Percentiles rank a stretch among this genome's conserved stretches.
These are phyloP conservation scores for Drosophila jambulina DNA, from an alignment of 1,140 invertebrate species.

Conservation along the genomic window DNA sequence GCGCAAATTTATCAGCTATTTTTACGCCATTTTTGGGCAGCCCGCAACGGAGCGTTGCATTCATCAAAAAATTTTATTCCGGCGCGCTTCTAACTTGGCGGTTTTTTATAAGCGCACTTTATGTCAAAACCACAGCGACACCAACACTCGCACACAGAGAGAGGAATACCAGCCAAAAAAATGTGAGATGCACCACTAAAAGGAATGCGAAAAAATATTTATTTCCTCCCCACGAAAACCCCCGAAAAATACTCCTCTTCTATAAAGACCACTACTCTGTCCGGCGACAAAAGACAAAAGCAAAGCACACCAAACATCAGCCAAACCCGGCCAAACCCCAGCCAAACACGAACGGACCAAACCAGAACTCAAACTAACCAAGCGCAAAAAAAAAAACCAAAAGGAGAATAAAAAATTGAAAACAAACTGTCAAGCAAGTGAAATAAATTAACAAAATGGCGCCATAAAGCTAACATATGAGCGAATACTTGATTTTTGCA, in stretches of 20 bases:
- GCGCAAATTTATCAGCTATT: conserved; percentile 79
- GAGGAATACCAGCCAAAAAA: conserved; percentile 28
- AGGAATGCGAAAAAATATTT: conserved; percentile 69
- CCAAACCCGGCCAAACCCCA: conserved; percentile 9
- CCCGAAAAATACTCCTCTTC: not conserved
- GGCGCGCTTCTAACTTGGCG: conserved; percentile 73
- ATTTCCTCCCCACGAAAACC: conserved; percentile 24
- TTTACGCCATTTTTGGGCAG: conserved; percentile 60
- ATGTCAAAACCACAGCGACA: conserved; percentile 80
- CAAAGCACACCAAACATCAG: conserved; percentile 29
- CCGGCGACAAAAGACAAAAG: conserved; percentile 61
- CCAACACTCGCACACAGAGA: conserved; percentile 27
- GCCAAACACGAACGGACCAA: conserved; percentile 1
- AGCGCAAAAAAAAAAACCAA: conserved; percentile 38
- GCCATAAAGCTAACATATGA: conserved; percentile 82
- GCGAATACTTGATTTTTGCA: conserved; percentile 71
- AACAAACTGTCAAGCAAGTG: conserved; percentile 82
- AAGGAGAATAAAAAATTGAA: conserved; percentile 50
- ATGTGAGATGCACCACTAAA: conserved; percentile 47
- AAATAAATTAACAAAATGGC: conserved; percentile 83
- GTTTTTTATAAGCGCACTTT: conserved; percentile 82
- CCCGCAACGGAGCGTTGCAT: conserved; percentile 63
- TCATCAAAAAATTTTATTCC: conserved; percentile 78
- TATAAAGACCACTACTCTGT: conserved; percentile 19
- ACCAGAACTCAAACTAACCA: conserved; percentile 44